Conservation (phyloP, 2,797 vertebrate species). For the Phrynocephalus guinanensis region DNA sequence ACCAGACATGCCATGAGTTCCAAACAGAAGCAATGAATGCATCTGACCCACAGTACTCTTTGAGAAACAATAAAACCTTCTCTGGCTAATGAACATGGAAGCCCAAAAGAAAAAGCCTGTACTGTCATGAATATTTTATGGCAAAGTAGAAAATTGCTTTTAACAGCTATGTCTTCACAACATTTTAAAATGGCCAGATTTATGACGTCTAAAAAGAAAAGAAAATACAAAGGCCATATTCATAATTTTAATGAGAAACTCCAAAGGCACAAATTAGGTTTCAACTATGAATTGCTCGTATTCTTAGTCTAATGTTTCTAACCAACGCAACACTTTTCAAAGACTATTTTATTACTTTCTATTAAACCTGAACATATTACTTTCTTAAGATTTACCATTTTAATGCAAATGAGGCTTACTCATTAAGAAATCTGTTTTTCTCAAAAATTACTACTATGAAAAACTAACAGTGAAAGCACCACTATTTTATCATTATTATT, state of each 20-base stretch:
- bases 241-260: constrained; percentile 61
- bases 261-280: constrained; percentile 55
- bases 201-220: constrained; percentile 71
- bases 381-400: background rate
- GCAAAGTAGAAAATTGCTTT: constrained; percentile 59
- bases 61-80: constrained; percentile 69
- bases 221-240: constrained; percentile 78
- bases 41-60: constrained; percentile 69
- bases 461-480: constrained; percentile 40
- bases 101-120: constrained; percentile 71
- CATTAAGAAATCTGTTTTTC: background rate
- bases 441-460: background rate
- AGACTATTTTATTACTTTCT: background rate
- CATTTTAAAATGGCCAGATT: constrained; percentile 59
- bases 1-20: constrained; percentile 60
- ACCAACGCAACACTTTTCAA: constrained; percentile 16
- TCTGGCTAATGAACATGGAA: constrained; percentile 62
- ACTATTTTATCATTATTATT: background rate
- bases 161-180: constrained; percentile 67
- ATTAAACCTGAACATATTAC: background rate
- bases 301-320: constrained; percentile 36
- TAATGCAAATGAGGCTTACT: background rate
- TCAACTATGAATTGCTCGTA: constrained; percentile 53
- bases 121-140: constrained; percentile 59
- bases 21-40: constrained; percentile 59